phyloP scores from a whole-genome alignment of 1,140 invertebrate genomes.

The Aphelinus certus region DNA sequence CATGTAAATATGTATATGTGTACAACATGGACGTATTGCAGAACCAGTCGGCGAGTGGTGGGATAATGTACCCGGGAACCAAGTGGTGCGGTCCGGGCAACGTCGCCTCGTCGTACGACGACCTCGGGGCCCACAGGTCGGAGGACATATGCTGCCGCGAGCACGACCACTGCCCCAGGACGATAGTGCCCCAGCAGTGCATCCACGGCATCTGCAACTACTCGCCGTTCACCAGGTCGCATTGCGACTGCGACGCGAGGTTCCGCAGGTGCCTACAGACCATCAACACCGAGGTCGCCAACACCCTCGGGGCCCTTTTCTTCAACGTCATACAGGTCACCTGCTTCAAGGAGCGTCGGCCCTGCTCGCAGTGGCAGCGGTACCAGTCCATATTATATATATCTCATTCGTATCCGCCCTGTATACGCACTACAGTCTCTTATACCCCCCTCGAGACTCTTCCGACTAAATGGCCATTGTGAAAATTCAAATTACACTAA shows the following conservation, averaged over 20 bases:
- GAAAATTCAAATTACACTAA: no score
- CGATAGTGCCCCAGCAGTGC: slow-evolving; percentile 70
- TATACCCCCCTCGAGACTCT: no score
- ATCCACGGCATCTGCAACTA: slow-evolving; percentile 75
- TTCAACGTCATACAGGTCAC: slow-evolving; percentile 76
- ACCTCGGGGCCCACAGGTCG: slow-evolving; percentile 71
- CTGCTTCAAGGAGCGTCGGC: slow-evolving; percentile 74
- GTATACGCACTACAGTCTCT: no score
- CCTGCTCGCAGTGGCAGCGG: slow-evolving; percentile 73
- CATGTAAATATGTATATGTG: no score
- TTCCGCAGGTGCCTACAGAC: slow-evolving; percentile 75
- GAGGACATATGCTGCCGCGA: slow-evolving; percentile 80
- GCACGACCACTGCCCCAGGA: slow-evolving; percentile 78
- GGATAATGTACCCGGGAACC: slow-evolving; percentile 71
- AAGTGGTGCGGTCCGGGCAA: slow-evolving; percentile 81
- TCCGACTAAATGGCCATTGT: no score
- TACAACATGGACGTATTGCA: neutral
- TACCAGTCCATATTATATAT: slow-evolving; percentile 47
- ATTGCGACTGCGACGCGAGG: slow-evolving; percentile 77
- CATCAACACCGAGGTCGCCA: slow-evolving; percentile 74
- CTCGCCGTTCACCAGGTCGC: slow-evolving; percentile 74
- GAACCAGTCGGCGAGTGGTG: slow-evolving; percentile 52
- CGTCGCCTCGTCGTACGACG: slow-evolving; percentile 70
- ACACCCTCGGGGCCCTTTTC: slow-evolving; percentile 75
- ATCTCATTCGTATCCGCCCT: neutral